These are phyloP conservation scores for Pteromalus puparum DNA, from an alignment of 1,140 invertebrate species.

Conservation along the genomic window DNA sequence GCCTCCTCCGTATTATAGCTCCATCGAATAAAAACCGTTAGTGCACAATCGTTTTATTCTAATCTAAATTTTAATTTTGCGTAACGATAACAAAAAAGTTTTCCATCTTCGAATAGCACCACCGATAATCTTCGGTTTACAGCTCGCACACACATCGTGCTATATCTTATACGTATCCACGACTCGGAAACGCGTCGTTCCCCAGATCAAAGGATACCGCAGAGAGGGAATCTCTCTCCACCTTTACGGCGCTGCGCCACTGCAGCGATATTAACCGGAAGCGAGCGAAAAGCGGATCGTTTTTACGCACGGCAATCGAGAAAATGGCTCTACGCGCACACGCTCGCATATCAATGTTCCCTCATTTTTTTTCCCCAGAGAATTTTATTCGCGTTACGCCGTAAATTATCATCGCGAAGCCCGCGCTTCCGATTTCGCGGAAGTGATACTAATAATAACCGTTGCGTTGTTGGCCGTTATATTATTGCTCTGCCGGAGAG, in stretches of 20 bases:
- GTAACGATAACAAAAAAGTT: too few relatives aligned
- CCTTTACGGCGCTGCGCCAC: not conserved
- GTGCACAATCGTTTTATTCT: too few relatives aligned
- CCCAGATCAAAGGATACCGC: conserved; percentile 47
- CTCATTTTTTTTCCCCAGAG: not conserved
- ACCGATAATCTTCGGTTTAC: too few relatives aligned
- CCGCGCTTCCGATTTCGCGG: not conserved
- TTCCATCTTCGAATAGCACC: too few relatives aligned
- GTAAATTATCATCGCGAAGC: not conserved
- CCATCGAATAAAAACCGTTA: too few relatives aligned
- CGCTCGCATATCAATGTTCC: not conserved
- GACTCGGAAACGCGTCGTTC: conserved; percentile 27
- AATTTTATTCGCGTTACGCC: not conserved
- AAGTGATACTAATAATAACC: conserved; percentile 1
- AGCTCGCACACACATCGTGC: not conserved
- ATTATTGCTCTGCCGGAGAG: too few relatives aligned
- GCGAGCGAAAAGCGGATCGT: not conserved
- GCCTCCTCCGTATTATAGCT: too few relatives aligned
- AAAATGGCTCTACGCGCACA: not conserved
- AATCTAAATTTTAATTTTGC: too few relatives aligned
- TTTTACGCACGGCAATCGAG: conserved; percentile 30
- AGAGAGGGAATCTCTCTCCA: not conserved
- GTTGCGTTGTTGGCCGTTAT: not conserved
- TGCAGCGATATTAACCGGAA: not conserved
- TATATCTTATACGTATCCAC: not conserved